Conservation (phyloP, 2,113 vertebrate species). For the Callospermophilus lateralis region DNA sequence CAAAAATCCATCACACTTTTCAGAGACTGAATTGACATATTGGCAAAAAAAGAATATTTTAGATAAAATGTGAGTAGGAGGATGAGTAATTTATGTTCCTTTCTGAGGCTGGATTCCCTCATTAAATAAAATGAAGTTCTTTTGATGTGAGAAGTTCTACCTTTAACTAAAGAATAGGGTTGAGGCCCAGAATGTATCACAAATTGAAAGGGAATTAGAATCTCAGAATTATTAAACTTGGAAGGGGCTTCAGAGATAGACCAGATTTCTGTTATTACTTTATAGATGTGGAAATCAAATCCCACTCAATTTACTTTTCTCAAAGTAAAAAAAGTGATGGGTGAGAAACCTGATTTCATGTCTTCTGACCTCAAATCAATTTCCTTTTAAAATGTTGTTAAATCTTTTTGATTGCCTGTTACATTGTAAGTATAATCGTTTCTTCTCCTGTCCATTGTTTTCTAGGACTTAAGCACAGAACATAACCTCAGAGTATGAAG, state of each 20-base stretch:
- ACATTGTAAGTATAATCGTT: neutral
- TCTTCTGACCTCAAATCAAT: constrained; percentile 18
- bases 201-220: neutral
- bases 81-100: neutral
- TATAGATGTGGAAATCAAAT: neutral
- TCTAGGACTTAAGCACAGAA: neutral
- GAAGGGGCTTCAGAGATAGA: neutral
- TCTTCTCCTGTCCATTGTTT: neutral
- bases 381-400: neutral
- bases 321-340: neutral
- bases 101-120: neutral
- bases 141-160: neutral
- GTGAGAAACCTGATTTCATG: neutral
- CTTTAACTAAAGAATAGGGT: neutral
- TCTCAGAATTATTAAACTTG: neutral
- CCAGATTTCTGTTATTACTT: neutral
- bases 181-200: neutral
- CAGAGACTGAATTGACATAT: neutral
- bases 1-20: neutral
- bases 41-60: neutral
- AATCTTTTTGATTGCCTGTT: neutral
- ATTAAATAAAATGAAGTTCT: constrained; percentile 2
- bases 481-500: neutral
- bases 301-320: neutral
- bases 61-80: neutral